Conservation (phyloP, 2,888 invertebrate genomes). For the Ennomos erosarius region DNA sequence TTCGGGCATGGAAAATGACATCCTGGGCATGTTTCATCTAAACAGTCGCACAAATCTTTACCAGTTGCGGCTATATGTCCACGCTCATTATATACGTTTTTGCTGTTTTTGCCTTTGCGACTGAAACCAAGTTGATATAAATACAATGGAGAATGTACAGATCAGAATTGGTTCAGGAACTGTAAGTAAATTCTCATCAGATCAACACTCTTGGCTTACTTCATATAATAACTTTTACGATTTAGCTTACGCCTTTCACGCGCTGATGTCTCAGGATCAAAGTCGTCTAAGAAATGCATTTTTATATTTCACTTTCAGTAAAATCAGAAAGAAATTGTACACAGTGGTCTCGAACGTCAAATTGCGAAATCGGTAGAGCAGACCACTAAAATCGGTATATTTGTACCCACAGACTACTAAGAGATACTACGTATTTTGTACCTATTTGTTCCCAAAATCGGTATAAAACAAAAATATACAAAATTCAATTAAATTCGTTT, state of each 20-base stretch:
- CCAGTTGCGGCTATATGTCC: slow-evolving; percentile 87
- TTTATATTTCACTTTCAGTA: neutral
- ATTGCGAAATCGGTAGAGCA: no score
- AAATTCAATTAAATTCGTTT: no score
- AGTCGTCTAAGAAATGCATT: slow-evolving; percentile 84
- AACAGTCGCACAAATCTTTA: slow-evolving; percentile 93
- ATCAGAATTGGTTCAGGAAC: no score
- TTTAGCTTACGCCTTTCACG: slow-evolving; percentile 91
- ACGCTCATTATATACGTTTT: slow-evolving; percentile 88
- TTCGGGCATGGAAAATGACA: slow-evolving; percentile 93
- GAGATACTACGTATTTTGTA: no score
- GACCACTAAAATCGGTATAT: no score
- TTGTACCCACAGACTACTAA: no score
- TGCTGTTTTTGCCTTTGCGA: slow-evolving; percentile 59
- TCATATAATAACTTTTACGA: slow-evolving; percentile 84
- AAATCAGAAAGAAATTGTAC: no score
- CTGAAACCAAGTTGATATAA: slow-evolving; percentile 53
- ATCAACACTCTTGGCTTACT: slow-evolving; percentile 50
- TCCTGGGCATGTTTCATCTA: slow-evolving; percentile 90
- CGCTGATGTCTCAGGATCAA: slow-evolving; percentile 92
- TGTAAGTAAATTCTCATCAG: slow-evolving; percentile 3
- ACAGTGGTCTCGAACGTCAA: no score
- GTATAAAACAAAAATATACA: no score
- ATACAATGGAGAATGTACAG: no score
- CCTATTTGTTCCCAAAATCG: no score